Conservation (phyloP, 2,888 invertebrate species). For the Agriopis aurantiaria region DNA sequence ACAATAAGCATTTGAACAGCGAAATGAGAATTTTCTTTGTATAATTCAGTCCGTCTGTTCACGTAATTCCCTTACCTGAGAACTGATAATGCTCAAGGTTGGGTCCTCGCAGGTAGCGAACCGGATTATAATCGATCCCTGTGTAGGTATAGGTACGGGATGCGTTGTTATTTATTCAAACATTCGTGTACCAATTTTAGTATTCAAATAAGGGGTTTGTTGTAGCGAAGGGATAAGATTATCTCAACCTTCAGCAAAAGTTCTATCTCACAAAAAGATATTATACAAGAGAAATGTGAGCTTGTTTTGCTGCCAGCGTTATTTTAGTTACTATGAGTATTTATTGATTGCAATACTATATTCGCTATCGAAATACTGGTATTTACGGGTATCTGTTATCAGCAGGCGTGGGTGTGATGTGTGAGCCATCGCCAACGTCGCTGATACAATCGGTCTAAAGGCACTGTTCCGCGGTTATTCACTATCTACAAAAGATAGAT, state of each 20-base stretch:
- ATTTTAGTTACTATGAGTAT: conserved; percentile 1
- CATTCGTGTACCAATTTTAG: conserved; percentile 31
- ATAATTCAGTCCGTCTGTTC: conserved; percentile 20
- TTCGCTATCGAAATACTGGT: conserved; percentile 20
- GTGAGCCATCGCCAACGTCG: conserved; percentile 53
- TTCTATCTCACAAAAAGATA: conserved; percentile 15
- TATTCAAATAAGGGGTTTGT: conserved; percentile 30
- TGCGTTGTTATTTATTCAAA: conserved; percentile 53
- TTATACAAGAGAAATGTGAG: background rate
- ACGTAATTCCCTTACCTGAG: conserved; percentile 68
- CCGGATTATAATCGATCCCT: conserved; percentile 72
- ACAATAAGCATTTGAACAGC: conserved; percentile 54
- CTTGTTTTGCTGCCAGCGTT: conserved; percentile 1
- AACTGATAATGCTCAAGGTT: conserved; percentile 68
- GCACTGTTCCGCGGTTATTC: conserved; percentile 3
- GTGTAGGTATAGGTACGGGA: conserved; percentile 54
- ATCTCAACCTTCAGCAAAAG: conserved; percentile 25
- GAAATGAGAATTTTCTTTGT: conserved; percentile 59
- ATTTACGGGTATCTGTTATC: conserved; percentile 47
- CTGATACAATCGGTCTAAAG: conserved; percentile 45
- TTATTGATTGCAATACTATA: conserved; percentile 21
- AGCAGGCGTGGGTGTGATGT: conserved; percentile 53
- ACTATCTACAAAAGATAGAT: conserved; percentile 4
- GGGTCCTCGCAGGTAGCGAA: conserved; percentile 74
- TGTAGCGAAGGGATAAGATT: conserved; percentile 29